Conservation (phyloP, 2,113 vertebrate genomes). For the Heterotis niloticus region DNA sequence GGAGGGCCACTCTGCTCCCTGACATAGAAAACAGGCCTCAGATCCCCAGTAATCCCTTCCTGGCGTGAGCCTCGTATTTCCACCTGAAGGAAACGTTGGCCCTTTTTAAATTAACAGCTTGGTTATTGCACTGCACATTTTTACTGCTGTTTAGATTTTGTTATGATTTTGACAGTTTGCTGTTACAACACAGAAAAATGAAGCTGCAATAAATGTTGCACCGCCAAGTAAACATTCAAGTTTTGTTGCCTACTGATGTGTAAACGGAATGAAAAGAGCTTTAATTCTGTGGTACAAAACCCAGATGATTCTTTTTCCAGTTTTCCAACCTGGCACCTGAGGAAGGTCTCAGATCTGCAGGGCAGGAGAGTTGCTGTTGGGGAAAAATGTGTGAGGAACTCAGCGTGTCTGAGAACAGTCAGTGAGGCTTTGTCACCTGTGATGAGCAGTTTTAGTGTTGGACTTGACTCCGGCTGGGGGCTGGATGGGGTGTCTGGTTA, state of each 20-base stretch:
- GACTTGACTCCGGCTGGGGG: too few species aligned
- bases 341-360: too few species aligned
- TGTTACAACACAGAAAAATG: background rate
- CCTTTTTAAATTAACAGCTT: background rate
- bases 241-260: background rate
- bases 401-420: background rate
- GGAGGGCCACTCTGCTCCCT: background rate
- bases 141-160: background rate
- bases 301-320: background rate
- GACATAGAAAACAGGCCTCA: background rate
- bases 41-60: background rate
- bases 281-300: background rate
- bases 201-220: background rate
- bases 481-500: background rate
- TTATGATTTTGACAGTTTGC: background rate
- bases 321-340: too few species aligned
- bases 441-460: background rate
- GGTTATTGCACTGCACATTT: background rate
- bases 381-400: background rate
- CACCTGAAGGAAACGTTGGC: background rate
- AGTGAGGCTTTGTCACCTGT: background rate
- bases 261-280: background rate
- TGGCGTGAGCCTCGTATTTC: background rate
- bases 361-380: too few species aligned
- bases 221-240: background rate